These are phyloP conservation scores for Trematomus loennbergii DNA, from an alignment of 2,113 vertebrate species.

Conservation along the genomic window DNA sequence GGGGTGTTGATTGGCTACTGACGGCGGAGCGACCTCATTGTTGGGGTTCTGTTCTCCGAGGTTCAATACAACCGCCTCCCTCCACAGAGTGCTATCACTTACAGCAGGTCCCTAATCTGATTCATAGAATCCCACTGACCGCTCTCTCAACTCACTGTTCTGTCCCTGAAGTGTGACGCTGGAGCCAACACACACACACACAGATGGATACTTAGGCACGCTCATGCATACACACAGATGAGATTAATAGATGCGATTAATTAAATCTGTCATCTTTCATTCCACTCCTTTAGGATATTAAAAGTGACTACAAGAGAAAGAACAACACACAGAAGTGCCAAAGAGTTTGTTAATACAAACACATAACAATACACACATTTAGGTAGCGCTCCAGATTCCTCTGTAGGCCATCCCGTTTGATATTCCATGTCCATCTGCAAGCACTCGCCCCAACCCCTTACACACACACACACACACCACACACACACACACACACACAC, in stretches of 20 bases:
- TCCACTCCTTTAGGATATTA: neutral
- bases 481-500: constrained; percentile 18
- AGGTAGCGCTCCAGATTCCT: constrained; percentile 17
- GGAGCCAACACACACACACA: constrained; percentile 15
- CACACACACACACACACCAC: constrained; percentile 8
- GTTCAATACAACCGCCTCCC: neutral
- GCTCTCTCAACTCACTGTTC: constrained; percentile 20
- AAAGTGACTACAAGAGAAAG: neutral
- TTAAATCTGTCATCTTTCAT: constrained; percentile 14
- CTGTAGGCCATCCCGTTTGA: constrained; percentile 25
- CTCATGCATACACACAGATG: constrained; percentile 3
- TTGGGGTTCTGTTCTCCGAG: neutral
- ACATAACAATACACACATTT: neutral
- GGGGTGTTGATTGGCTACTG: constrained; percentile 29
- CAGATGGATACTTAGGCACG: neutral
- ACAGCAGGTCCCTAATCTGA: constrained; percentile 51
- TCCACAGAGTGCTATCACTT: constrained; percentile 14
- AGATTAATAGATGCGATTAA: constrained; percentile 10
- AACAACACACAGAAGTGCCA: neutral
- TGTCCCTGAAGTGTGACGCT: constrained; percentile 16
- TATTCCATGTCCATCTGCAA: constrained; percentile 44
- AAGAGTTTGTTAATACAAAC: neutral
- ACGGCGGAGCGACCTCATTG: constrained; percentile 25
- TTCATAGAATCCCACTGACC: constrained; percentile 39
- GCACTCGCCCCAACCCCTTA: neutral